phyloP scores from a whole-genome alignment of 2,888 invertebrate species.

The Cacoxenus indagator region DNA sequence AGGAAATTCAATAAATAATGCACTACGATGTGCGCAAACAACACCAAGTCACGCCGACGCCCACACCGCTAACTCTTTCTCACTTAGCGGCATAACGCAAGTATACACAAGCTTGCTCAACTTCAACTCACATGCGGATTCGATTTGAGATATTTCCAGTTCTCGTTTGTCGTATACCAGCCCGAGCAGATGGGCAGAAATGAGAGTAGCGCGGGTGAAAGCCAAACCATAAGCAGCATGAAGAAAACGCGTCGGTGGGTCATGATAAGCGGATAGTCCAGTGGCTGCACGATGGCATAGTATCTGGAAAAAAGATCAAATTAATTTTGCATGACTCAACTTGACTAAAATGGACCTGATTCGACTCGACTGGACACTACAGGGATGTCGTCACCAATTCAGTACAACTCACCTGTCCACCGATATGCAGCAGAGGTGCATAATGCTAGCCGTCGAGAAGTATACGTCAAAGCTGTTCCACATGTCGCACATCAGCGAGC shows the following conservation, averaged over 20 bases:
- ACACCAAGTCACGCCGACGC: background rate
- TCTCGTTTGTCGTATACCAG: conserved; percentile 92
- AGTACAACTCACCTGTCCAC: conserved; percentile 80
- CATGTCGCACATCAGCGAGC: conserved; percentile 91
- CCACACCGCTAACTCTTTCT: no score
- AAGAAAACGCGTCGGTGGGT: conserved; percentile 83
- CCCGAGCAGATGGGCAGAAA: conserved; percentile 95
- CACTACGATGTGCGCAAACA: background rate
- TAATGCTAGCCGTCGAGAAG: conserved; percentile 91
- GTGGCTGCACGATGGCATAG: conserved; percentile 91
- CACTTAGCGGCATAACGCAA: background rate
- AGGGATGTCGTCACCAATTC: no score
- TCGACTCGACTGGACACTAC: background rate
- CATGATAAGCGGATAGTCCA: conserved; percentile 94
- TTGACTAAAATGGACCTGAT: background rate
- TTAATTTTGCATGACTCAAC: background rate
- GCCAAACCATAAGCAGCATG: conserved; percentile 91
- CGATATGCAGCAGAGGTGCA: conserved; percentile 94
- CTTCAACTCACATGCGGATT: conserved; percentile 78
- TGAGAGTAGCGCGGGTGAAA: conserved; percentile 90
- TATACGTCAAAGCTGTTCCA: conserved; percentile 96
- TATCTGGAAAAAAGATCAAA: conserved; percentile 73
- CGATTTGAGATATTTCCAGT: conserved; percentile 77
- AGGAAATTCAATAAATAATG: conserved; percentile 46
- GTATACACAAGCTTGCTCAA: background rate